Evolutionary conservation across 2,113 vertebrate species (phyloP).

Genomic region (Etheostoma spectabile): DNA sequence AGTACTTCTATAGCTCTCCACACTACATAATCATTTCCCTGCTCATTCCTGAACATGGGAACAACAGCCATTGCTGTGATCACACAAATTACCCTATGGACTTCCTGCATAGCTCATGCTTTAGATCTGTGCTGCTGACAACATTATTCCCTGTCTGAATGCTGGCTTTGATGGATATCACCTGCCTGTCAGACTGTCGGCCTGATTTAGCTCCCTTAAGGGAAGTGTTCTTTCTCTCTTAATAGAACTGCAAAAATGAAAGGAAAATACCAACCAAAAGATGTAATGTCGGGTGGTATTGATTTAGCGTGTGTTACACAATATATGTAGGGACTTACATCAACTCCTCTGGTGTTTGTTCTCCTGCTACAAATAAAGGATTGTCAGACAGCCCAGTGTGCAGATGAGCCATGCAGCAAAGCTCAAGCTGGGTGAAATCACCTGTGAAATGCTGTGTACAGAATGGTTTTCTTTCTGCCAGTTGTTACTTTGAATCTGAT

Average conservation of each 20-base stretch:
- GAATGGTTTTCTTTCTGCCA: slow-evolving; percentile 4
- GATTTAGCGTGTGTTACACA: slow-evolving; percentile 60
- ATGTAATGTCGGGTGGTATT: slow-evolving; percentile 45
- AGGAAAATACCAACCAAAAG: background rate
- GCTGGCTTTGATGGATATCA: slow-evolving; percentile 16
- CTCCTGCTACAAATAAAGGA: slow-evolving; percentile 59
- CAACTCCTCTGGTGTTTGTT: slow-evolving; percentile 45
- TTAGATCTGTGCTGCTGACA: slow-evolving; percentile 14
- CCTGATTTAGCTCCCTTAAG: slow-evolving; percentile 8
- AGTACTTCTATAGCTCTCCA: background rate
- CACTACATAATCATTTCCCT: background rate
- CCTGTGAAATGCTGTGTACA: slow-evolving; percentile 54
- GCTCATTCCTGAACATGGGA: slow-evolving; percentile 11
- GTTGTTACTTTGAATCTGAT: slow-evolving; percentile 52
- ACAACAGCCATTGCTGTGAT: slow-evolving; percentile 24
- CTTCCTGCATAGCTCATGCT: slow-evolving; percentile 6
- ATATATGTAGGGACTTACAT: slow-evolving; percentile 66
- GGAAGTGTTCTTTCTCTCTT: slow-evolving; percentile 6
- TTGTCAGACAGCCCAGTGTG: slow-evolving; percentile 61
- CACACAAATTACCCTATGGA: slow-evolving; percentile 32
- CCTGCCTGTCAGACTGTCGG: slow-evolving; percentile 2
- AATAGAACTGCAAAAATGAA: slow-evolving; percentile 4
- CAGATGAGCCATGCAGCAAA: slow-evolving; percentile 55
- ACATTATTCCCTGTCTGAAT: background rate
- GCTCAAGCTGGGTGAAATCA: slow-evolving; percentile 63